Evolutionary conservation across 1,140 invertebrate genomes (phyloP), one percentile per base, ranked within the genome.

Genomic region (Lanistes nyassanus): DNA sequence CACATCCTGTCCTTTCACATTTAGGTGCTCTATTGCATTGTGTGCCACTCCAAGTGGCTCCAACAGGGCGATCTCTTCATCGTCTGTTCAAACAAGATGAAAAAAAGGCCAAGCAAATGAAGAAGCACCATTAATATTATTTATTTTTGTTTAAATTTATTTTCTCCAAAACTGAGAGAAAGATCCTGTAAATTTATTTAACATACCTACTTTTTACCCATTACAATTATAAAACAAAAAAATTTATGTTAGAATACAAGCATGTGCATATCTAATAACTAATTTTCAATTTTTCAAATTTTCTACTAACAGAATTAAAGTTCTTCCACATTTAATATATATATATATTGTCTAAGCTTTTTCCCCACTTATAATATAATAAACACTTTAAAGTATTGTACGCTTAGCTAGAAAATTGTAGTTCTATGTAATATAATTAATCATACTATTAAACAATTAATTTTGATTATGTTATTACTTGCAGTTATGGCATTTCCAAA

Each of bases 21-120:
- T 80, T 29, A 87, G 75, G 39, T 79, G 80, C 56, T 87, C 86
- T 21, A 85, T 69, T 23, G 83, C 85, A 78, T 87, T 86, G 58
- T 87, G 86, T 31, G 86, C 83, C 13, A 87, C 86, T 26, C 86
- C 86, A 31, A 86, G 76, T 21, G 86, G 86, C 72, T 87, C 86
- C 53, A 87, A 37, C 82, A 86, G 79, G 0, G 84, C 83, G 36
- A 85, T 86, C 65, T 87, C 77, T 47, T 84, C 83, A 7, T 81
- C 65, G 75, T 75, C 86, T 87, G 47, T 26, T 71, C 76, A 19
- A 36, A 70, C 29, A n/a, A 67, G 9, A 36, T 34, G 13, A n/a
- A 16, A 67, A 67, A 31, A 9, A 47, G 34, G 21, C 26, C 6
- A 34, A 69, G 67, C 37, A n/a, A n/a, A 29, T 69, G 1, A 37